These are phyloP conservation scores for Pyralis farinalis DNA, from an alignment of 2,888 invertebrate genomes.

Conservation along the genomic window DNA sequence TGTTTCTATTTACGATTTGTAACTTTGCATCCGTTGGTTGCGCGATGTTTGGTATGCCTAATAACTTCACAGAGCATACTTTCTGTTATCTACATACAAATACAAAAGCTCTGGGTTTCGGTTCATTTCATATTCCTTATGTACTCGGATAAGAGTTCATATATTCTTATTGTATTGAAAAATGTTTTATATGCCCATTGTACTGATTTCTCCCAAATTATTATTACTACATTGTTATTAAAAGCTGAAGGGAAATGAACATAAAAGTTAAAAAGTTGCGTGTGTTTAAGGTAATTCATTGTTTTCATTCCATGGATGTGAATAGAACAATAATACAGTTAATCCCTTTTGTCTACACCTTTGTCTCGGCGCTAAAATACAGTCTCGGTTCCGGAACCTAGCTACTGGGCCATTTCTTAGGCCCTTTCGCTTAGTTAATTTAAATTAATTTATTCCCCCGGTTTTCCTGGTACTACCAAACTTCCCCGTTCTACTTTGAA, in stretches of 20 bases:
- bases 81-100: no score
- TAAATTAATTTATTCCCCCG: slow-evolving; percentile 68
- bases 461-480: slow-evolving; percentile 47
- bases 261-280: slow-evolving; percentile 5
- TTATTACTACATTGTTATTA: no score
- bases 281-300: slow-evolving; percentile 28
- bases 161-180: no score
- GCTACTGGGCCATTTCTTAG: slow-evolving; percentile 56
- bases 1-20: slow-evolving; percentile 57
- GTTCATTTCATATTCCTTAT: neutral
- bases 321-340: slow-evolving; percentile 52
- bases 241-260: no score
- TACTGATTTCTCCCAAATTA: no score
- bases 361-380: slow-evolving; percentile 63
- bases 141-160: no score
- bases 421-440: slow-evolving; percentile 68
- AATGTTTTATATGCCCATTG: no score
- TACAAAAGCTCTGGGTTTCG: no score
- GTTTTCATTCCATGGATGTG: slow-evolving; percentile 30
- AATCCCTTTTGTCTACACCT: slow-evolving; percentile 62
- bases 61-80: neutral
- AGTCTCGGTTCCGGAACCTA: slow-evolving; percentile 60
- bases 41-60: neutral
- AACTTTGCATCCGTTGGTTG: slow-evolving; percentile 34
- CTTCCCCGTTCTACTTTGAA: slow-evolving; percentile 45